Evolutionary conservation across 2,113 vertebrate species (phyloP), one percentile per base, ranked within the genome.

Genomic region (Corynorhinus townsendii): DNA sequence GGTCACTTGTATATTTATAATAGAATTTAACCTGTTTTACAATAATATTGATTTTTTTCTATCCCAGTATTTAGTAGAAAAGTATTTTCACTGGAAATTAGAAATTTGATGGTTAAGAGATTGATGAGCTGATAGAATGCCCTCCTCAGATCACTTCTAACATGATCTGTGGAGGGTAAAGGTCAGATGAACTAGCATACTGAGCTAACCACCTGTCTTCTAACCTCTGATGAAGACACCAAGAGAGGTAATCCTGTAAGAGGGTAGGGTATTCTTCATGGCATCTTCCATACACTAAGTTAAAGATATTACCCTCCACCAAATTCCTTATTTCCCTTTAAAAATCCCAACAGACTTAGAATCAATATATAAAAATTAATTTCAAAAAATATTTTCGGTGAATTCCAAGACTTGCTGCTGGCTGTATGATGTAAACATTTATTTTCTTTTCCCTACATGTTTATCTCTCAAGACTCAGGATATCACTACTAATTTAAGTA

Each of bases 321-420:
- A 56, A 90, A 35, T 54, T 76, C 59, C n/a, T 76, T 79, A 75
- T 28, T 86, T 89, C 2, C 4, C 59, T 30, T 45, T 30, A 9
- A 86, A 93, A 72, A 83, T 66, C 66, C 49, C 26, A 77, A 30
- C 45, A 83, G 49, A 72, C 20, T 4, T 54, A 87, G 22, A 87
- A 87, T 79, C 45, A 73, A 35, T 30, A 90, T 17, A 87, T 54
- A 84, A 93, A 90, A 90, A 83, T 38, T 54, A 30, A 72, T 66
- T 94, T 77, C 20, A 90, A 90, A 89, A 79, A 64, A 47, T 71
- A 81, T 71, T 86, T 87, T 90, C 40, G 40, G 11, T 82, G 68
- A 26, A 26, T 66, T 90, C 69, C 30, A 93, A 96, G n/a, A 90
- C 43, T n/a, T 73, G n/a, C 17, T 12, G 87, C 15, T 6, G 73